Percentiles rank a stretch among this genome's conserved stretches.
Evolutionary conservation across 2,113 vertebrate genomes (phyloP).

Genomic region (Romanogobio albipinnatus): DNA sequence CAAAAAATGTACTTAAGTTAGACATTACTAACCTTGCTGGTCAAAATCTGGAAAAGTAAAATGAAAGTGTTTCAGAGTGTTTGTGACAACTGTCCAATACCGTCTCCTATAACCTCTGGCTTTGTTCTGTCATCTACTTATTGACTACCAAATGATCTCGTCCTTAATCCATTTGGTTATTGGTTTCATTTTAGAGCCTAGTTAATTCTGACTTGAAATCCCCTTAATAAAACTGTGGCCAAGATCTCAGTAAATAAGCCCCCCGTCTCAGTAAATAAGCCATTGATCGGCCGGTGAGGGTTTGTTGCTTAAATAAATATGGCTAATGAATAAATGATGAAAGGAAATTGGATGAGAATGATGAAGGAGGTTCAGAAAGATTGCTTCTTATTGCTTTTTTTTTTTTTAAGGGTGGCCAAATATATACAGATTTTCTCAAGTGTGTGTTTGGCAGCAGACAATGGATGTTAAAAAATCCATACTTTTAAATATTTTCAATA

Average conservation of each 20-base stretch:
- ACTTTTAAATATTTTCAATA: neutral
- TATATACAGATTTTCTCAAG: neutral
- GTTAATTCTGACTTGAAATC: slow-evolving; percentile 55
- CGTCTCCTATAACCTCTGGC: neutral
- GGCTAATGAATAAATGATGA: slow-evolving; percentile 76
- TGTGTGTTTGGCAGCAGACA: neutral
- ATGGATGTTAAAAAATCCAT: neutral
- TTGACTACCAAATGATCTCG: slow-evolving; percentile 29
- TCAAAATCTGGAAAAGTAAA: neutral
- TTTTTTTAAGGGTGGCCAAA: neutral
- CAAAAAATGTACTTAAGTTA: neutral
- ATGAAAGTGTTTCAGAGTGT: neutral
- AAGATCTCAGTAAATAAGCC: no score
- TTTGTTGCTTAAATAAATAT: slow-evolving; percentile 71
- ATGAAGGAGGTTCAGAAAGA: slow-evolving; percentile 43
- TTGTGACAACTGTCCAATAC: neutral
- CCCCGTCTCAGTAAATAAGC: slow-evolving; percentile 70
- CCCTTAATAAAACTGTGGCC: slow-evolving; percentile 53
- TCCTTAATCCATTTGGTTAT: slow-evolving; percentile 60
- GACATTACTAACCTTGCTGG: neutral
- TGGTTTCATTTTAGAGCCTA: slow-evolving; percentile 67
- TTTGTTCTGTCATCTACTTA: slow-evolving; percentile 14
- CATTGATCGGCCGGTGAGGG: slow-evolving; percentile 68
- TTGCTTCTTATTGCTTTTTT: slow-evolving; percentile 20
- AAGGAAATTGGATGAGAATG: slow-evolving; percentile 65